Conservation (phyloP, 2,797 vertebrate species). For the Manis pentadactyla region DNA sequence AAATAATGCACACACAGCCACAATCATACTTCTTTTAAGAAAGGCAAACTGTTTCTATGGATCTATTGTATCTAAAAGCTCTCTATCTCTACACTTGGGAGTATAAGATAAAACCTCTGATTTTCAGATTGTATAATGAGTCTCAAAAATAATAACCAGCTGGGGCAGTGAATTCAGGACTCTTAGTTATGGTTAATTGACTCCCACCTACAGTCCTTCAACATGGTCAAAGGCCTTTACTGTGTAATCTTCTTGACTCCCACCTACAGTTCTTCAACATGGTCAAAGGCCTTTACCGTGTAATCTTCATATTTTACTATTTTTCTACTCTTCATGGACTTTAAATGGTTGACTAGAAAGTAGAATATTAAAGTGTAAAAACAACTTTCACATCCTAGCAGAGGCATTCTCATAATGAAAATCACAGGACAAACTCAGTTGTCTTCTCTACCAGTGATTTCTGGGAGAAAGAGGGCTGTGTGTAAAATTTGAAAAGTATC, state of each 20-base stretch:
- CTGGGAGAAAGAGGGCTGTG: background rate
- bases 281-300: background rate
- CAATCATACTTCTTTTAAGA: background rate
- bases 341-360: constrained; percentile 22
- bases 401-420: background rate
- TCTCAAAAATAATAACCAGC: constrained; percentile 33
- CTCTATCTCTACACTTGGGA: background rate
- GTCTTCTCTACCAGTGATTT: background rate
- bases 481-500: background rate
- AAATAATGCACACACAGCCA: background rate
- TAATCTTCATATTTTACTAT: constrained; percentile 26
- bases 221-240: background rate
- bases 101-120: background rate
- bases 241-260: too few species aligned
- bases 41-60: background rate
- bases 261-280: background rate
- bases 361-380: background rate
- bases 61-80: background rate
- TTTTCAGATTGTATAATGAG: constrained; percentile 30
- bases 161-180: background rate
- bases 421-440: background rate
- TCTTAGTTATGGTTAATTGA: constrained; percentile 4
- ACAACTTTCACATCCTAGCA: background rate
- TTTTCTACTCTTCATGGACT: constrained; percentile 19
- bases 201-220: background rate